phyloP scores from a whole-genome alignment of 2,113 vertebrate genomes.

The Sapayoa aenigma region DNA sequence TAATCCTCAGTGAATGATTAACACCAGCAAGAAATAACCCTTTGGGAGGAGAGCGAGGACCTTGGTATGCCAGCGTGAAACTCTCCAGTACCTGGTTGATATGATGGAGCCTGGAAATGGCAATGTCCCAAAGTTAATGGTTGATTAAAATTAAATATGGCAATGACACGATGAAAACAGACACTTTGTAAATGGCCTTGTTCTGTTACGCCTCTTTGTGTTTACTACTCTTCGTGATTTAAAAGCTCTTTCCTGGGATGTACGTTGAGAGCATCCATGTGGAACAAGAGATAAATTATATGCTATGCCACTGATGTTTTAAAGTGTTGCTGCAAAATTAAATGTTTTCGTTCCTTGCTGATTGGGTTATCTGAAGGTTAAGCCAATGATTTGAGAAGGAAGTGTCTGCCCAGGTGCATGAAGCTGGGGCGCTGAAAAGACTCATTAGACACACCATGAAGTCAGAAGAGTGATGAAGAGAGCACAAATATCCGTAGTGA shows the following conservation, averaged over 20 bases:
- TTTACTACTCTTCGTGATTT: neutral
- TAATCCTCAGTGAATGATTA: neutral
- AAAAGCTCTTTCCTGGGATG: neutral
- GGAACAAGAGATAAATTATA: neutral
- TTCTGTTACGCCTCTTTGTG: neutral
- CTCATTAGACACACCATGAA: neutral
- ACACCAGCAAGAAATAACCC: neutral
- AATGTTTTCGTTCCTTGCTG: neutral
- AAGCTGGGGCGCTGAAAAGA: neutral
- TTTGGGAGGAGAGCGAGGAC: neutral
- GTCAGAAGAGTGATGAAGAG: neutral
- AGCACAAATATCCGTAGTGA: neutral
- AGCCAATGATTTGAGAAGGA: neutral
- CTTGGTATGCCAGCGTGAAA: neutral
- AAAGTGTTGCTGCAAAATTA: neutral
- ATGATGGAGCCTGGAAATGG: neutral
- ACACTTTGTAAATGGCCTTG: neutral
- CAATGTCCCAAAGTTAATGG: neutral
- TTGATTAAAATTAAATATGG: neutral
- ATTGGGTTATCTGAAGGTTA: neutral
- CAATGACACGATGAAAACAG: neutral
- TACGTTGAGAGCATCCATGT: neutral
- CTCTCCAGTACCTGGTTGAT: neutral
- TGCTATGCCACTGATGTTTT: neutral
- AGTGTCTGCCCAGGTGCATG: neutral